Conservation (phyloP, 1,140 invertebrate species). For the Pseudomyrmex pallidus region DNA sequence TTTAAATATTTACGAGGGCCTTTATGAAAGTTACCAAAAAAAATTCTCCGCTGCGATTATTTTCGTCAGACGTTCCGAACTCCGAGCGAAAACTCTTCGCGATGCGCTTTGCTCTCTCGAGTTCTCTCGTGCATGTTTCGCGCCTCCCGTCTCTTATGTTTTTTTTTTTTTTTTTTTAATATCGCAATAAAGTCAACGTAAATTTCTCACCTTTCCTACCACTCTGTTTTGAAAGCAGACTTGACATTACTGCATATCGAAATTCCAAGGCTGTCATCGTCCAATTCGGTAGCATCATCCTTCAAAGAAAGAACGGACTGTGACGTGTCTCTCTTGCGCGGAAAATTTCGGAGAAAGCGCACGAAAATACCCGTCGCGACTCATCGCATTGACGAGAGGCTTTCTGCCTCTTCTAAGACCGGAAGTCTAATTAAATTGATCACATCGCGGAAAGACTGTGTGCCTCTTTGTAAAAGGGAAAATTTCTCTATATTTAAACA, state of each 20-base stretch:
- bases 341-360: slow-evolving; percentile 55
- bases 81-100: slow-evolving; percentile 36
- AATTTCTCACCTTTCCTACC: slow-evolving; percentile 5
- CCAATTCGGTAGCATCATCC: slow-evolving; percentile 10
- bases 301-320: slow-evolving; percentile 23
- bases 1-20: slow-evolving; percentile 14
- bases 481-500: neutral
- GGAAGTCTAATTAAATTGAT: slow-evolving; percentile 5
- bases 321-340: slow-evolving; percentile 20
- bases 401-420: neutral
- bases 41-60: slow-evolving; percentile 18
- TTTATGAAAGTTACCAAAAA: slow-evolving; percentile 35
- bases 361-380: slow-evolving; percentile 40
- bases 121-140: slow-evolving; percentile 6
- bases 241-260: neutral
- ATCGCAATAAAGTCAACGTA: slow-evolving; percentile 37
- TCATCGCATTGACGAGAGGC: neutral
- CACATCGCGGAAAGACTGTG: neutral
- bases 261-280: neutral
- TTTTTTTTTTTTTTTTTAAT: neutral
- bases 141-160: neutral
- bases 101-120: neutral
- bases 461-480: neutral
- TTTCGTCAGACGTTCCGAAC: slow-evolving; percentile 31
- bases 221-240: neutral